Percentiles rank a stretch among this genome's conserved stretches.
phyloP scores from a whole-genome alignment of 2,797 vertebrate species.

The Oreochromis mossambicus region DNA sequence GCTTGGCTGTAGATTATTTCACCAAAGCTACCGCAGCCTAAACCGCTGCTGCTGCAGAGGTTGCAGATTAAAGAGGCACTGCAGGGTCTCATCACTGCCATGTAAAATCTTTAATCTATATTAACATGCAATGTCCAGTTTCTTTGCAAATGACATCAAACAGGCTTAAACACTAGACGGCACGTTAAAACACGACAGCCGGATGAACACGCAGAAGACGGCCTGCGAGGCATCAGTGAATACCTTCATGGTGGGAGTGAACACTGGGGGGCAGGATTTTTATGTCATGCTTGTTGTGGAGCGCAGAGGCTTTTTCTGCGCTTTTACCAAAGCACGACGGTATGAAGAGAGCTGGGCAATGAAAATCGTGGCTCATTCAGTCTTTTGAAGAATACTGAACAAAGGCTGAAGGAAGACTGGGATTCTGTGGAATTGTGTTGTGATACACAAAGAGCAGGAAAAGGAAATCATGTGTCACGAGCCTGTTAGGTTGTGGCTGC shows the following conservation, averaged over 20 bases:
- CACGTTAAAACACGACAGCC: not conserved
- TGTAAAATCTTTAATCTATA: constrained; percentile 15
- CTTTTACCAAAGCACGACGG: constrained; percentile 1
- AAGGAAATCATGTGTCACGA: not conserved
- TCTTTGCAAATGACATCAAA: constrained; percentile 6
- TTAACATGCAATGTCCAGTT: not conserved
- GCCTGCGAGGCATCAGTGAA: not conserved
- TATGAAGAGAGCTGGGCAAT: constrained; percentile 1
- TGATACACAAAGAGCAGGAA: not conserved
- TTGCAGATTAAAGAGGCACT: not conserved
- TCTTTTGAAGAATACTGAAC: not conserved
- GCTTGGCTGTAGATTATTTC: not conserved
- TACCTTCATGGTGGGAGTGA: constrained; percentile 37
- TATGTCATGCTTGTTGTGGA: constrained; percentile 35
- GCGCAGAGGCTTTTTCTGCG: constrained; percentile 24
- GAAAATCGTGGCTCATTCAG: not conserved
- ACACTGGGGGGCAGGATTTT: constrained; percentile 55
- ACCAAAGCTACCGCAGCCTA: not conserved
- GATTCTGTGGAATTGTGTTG: not conserved
- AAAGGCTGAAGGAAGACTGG: not conserved
- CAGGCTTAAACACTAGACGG: constrained; percentile 6
- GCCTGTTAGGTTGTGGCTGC: not conserved
- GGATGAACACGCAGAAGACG: constrained; percentile 3
- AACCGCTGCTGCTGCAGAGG: not conserved
- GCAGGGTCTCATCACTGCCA: not conserved